Conservation (phyloP, 2,797 vertebrate genomes). For the Sphenopsis melanotis region DNA sequence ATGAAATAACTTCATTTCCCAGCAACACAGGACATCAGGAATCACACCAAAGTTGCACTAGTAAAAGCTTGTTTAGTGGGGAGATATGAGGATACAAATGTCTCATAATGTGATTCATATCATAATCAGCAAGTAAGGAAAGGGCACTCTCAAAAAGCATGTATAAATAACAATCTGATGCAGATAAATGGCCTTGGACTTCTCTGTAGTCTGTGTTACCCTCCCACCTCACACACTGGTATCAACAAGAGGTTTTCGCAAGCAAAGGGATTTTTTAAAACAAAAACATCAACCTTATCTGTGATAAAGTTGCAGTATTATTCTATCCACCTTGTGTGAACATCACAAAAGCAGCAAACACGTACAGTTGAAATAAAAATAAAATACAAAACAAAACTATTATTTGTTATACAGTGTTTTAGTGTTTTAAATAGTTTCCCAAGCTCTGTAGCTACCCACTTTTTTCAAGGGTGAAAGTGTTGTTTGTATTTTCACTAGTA, state of each 20-base stretch:
- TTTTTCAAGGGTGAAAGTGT: not conserved
- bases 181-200: not conserved
- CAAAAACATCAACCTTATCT: fast-evolving
- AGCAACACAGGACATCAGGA: not conserved
- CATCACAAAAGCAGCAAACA: not conserved
- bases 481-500: not conserved
- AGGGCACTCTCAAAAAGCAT: not conserved
- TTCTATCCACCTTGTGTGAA: not conserved
- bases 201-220: not conserved
- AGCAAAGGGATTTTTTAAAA: not conserved
- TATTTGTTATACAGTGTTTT: not conserved
- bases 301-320: not conserved
- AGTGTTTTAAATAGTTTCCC: not conserved
- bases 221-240: not conserved
- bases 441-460: not conserved
- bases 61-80: not conserved
- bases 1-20: not conserved
- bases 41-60: not conserved
- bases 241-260: not conserved
- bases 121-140: not conserved
- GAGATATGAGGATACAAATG: not conserved
- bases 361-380: fast-evolving
- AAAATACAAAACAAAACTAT: not conserved
- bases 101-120: not conserved
- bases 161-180: not conserved